Evolutionary conservation across 1,140 invertebrate genomes (phyloP), one percentile per base, ranked within the genome.

Genomic region (Drosophila paulistorum): DNA sequence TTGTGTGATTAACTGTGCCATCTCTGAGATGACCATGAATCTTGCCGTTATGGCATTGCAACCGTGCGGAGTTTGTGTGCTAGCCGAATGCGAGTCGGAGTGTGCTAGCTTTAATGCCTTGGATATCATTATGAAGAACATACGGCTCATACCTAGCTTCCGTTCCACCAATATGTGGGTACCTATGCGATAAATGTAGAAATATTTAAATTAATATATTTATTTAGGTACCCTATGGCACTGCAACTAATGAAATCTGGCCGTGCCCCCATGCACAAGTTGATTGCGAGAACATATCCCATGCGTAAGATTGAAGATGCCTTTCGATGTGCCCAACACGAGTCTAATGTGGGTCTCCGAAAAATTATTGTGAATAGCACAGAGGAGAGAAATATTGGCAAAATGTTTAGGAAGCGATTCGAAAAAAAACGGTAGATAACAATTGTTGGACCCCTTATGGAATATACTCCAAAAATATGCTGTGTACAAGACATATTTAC

Each of bases 111-210:
- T 91, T 9, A 91, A 91, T 74, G 82, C 82, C 0, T 67, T 91
- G 1, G 85, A 91, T 26, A 61, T 91, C 5, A 74, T 91, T 0
- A 90, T 91, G 90, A 91, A 91, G 42, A 90, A 91, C 48, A 91
- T 91, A 23, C 73, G 78, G 7, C 41, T 91, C 3, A 61, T 84
- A 26, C 84, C 90, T 7, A 91, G 90, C 14, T 91, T 87, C 66
- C 77, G 90, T 6, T 87, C 77, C 13, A 75, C 82, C 2, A 91
- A 91, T 45, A 91, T 91, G 90, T 90, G 33, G 59, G 74, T 75
- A 2, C 9, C 1, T 4, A 26, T 5, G 7, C 20, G 20, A 1
- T 23, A 35, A 10, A 35, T 35, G 6, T 35, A 4, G 0, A 9
- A 35, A 35, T 39, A 5, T 26, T 26, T 26, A 0, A 26, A 5